phyloP scores from a whole-genome alignment of 2,797 vertebrate genomes.

The Thamnophis elegans region DNA sequence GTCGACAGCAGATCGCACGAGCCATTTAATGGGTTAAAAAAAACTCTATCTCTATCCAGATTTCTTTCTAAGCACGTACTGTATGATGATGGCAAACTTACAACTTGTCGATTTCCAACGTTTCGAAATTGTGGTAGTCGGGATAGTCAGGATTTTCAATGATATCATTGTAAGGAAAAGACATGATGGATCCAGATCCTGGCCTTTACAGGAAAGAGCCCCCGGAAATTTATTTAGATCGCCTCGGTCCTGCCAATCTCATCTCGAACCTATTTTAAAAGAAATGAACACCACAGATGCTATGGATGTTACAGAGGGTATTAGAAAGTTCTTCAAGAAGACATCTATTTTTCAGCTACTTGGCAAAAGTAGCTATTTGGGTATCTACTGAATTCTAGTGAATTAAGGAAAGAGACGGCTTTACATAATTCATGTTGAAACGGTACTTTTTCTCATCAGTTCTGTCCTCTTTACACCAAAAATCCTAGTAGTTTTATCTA shows the following conservation, averaged over 20 bases:
- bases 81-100: conserved; percentile 55
- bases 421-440: not conserved
- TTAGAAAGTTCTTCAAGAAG: not conserved
- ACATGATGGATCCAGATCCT: conserved; percentile 50
- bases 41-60: not conserved
- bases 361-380: not conserved
- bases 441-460: not conserved
- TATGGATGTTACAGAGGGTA: not conserved
- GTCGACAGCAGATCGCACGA: too few species aligned
- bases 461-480: not conserved
- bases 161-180: conserved; percentile 55
- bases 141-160: conserved; percentile 73
- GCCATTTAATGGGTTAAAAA: not conserved
- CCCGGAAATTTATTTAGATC: conserved; percentile 8
- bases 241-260: not conserved
- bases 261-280: conserved; percentile 38
- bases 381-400: not conserved
- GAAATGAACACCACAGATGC: not conserved
- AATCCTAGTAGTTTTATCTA: not conserved
- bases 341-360: not conserved
- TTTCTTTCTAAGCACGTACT: not conserved
- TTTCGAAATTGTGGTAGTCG: conserved; percentile 80
- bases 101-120: conserved; percentile 78
- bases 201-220: not conserved
- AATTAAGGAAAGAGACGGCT: not conserved